These are phyloP conservation scores for Leptopilina drosophilae DNA, from an alignment of 2,888 invertebrate species.

Conservation along the genomic window DNA sequence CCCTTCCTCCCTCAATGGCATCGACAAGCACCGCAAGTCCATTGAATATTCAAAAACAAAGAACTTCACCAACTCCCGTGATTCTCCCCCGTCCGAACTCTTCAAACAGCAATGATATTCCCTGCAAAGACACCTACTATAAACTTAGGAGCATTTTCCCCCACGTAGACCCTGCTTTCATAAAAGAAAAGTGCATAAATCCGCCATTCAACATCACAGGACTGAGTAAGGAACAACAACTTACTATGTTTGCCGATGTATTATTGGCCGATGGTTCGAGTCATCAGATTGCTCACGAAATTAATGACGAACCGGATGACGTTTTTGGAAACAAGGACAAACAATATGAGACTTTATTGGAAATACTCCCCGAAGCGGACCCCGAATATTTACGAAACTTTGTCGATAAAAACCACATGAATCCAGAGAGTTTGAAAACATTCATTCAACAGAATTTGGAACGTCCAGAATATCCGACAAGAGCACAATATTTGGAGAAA, in stretches of 20 bases:
- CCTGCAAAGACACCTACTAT: conserved; percentile 47
- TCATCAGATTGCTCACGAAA: conserved; percentile 16
- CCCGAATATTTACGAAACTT: conserved; percentile 62
- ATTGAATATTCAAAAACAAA: not conserved
- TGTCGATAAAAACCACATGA: conserved; percentile 50
- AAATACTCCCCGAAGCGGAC: conserved; percentile 68
- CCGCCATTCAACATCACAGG: conserved; percentile 61
- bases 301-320: not conserved
- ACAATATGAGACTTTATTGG: conserved; percentile 58
- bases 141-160: conserved; percentile 64
- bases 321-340: conserved; percentile 52
- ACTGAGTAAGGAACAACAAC: conserved; percentile 74
- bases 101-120: not conserved
- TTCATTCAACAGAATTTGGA: conserved; percentile 63
- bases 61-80: not conserved
- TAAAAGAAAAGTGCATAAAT: conserved; percentile 56
- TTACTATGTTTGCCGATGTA: conserved; percentile 74
- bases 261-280: conserved; percentile 74
- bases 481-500: conserved; percentile 58
- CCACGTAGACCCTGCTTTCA: conserved; percentile 55
- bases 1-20: not conserved
- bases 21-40: not conserved
- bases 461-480: conserved; percentile 62
- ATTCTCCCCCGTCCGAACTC: not conserved
- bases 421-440: conserved; percentile 56